Conservation (phyloP, 2,797 vertebrate genomes). For the Naso thynnoides region DNA sequence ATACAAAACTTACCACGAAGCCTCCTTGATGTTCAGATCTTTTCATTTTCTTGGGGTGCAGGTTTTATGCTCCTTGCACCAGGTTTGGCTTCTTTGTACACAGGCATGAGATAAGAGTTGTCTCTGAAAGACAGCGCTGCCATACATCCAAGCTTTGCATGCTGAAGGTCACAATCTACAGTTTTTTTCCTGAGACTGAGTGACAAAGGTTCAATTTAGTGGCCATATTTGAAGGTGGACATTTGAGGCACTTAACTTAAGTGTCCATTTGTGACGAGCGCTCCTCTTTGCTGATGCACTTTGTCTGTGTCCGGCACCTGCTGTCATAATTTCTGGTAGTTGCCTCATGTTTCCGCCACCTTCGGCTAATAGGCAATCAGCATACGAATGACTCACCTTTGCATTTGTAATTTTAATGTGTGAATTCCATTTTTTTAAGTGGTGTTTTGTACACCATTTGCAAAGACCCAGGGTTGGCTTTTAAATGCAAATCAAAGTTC, state of each 20-base stretch:
- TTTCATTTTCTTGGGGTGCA: conserved; percentile 45
- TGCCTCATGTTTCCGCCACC: not conserved
- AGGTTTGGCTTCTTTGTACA: conserved; percentile 55
- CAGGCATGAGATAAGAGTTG: conserved; percentile 44
- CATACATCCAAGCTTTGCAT: conserved; percentile 37
- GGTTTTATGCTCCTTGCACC: conserved; percentile 53
- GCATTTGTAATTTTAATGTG: conserved; percentile 9
- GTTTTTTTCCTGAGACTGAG: conserved; percentile 19
- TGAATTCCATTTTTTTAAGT: not conserved
- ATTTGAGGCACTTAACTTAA: conserved; percentile 41
- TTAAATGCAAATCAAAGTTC: conserved; percentile 35
- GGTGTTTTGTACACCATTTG: not conserved
- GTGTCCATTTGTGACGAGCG: conserved; percentile 34
- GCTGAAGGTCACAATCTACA: conserved; percentile 56
- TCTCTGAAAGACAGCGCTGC: conserved; percentile 41
- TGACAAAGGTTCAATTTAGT: conserved; percentile 40
- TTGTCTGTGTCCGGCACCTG: not conserved
- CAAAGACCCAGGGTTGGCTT: conserved; percentile 7
- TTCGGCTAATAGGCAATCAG: conserved; percentile 25
- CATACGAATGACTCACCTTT: conserved; percentile 19
- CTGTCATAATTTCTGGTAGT: conserved; percentile 12
- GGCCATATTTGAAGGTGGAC: conserved; percentile 25
- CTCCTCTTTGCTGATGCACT: conserved; percentile 23
- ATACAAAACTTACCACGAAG: conserved; percentile 57
- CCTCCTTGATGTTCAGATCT: conserved; percentile 58